phyloP scores from a whole-genome alignment of 2,113 vertebrate genomes.

The Pipra filicauda region DNA sequence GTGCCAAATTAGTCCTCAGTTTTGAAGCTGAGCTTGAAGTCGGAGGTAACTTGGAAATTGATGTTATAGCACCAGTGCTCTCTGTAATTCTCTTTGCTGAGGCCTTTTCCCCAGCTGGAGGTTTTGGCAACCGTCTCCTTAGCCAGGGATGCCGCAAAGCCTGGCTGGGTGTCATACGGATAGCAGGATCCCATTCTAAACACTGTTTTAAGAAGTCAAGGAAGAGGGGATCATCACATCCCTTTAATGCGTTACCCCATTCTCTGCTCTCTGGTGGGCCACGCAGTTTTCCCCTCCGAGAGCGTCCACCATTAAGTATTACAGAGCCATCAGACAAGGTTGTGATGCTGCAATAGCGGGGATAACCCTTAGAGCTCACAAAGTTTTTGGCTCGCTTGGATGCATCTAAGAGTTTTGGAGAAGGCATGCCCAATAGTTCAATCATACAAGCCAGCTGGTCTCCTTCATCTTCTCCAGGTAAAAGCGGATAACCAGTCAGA shows the following conservation, averaged over 20 bases:
- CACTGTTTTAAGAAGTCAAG: conserved; percentile 98
- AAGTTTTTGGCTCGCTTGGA: conserved; percentile 98
- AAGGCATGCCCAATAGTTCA: conserved; percentile 92
- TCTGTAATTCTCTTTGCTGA: conserved; percentile 83
- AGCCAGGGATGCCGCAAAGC: conserved; percentile 95
- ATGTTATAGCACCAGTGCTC: conserved; percentile 87
- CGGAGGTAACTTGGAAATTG: conserved; percentile 94
- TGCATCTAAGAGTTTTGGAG: conserved; percentile 90
- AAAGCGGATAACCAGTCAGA: conserved; percentile 92
- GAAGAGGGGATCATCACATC: conserved; percentile 93
- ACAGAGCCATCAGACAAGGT: conserved; percentile 89
- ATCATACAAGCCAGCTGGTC: conserved; percentile 99
- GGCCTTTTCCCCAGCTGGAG: conserved; percentile 87
- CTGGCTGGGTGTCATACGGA: conserved; percentile 93
- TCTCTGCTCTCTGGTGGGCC: conserved; percentile 93
- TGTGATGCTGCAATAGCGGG: conserved; percentile 93
- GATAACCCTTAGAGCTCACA: conserved; percentile 96
- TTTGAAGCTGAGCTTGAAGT: conserved; percentile 90
- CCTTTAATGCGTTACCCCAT: conserved; percentile 91
- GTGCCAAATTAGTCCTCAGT: conserved; percentile 94
- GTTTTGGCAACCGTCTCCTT: conserved; percentile 91
- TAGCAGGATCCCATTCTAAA: conserved; percentile 94
- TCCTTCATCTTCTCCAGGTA: conserved; percentile 96
- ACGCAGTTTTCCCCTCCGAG: conserved; percentile 91
- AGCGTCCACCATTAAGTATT: conserved; percentile 89